phyloP scores from a whole-genome alignment of 2,113 vertebrate genomes.

The Formicarius rufipectus region DNA sequence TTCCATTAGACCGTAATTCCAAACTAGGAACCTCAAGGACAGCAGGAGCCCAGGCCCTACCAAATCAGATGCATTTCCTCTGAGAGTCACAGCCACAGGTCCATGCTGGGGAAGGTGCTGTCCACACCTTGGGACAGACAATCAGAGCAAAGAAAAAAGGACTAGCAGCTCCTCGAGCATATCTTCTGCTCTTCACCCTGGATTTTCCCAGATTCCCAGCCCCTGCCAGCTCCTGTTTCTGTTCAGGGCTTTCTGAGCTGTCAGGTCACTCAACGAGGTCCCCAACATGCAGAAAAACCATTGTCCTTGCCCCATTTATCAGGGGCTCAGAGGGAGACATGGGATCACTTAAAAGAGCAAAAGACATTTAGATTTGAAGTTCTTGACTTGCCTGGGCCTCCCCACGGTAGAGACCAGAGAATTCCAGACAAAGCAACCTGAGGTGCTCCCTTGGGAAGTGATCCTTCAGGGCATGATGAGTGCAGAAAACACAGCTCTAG shows the following conservation, averaged over 20 bases:
- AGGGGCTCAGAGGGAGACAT: background rate
- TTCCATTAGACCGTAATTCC: background rate
- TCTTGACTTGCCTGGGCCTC: background rate
- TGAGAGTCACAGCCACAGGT: background rate
- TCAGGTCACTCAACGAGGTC: background rate
- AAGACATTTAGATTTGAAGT: background rate
- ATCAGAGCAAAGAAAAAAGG: background rate
- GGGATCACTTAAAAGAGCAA: background rate
- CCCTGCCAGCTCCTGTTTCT: background rate
- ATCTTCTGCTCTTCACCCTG: background rate
- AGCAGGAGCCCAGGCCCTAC: background rate
- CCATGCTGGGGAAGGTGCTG: background rate
- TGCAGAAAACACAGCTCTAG: background rate
- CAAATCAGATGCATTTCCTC: background rate
- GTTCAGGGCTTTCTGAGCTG: background rate
- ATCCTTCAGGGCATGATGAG: background rate
- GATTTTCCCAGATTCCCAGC: background rate
- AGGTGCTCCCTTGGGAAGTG: background rate
- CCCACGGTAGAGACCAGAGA: background rate
- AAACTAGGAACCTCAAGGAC: background rate
- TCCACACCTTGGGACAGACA: too few species aligned
- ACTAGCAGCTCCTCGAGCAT: background rate
- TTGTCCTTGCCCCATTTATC: background rate
- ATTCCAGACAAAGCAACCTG: background rate
- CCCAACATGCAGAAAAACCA: background rate